Percentiles rank a stretch among this genome's conserved stretches.
These are phyloP conservation scores for Apamea sordens DNA, from an alignment of 2,888 invertebrate genomes.

Conservation along the genomic window DNA sequence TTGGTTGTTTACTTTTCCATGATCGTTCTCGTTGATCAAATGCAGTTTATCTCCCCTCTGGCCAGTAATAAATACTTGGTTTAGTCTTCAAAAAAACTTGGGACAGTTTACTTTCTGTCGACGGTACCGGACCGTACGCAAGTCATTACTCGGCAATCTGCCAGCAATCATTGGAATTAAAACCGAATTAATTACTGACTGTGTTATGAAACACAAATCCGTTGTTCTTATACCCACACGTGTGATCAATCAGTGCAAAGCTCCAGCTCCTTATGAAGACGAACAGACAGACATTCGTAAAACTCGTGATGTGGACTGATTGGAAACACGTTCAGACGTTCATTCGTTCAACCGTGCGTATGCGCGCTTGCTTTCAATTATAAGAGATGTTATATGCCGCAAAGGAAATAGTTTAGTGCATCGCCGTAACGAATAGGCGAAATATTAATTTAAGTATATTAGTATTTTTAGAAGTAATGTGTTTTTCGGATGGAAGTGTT, in stretches of 20 bases:
- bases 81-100: background rate
- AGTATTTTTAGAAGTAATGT: slow-evolving; percentile 18
- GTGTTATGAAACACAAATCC: slow-evolving; percentile 66
- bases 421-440: slow-evolving; percentile 66
- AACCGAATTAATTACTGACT: slow-evolving; percentile 55
- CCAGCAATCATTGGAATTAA: slow-evolving; percentile 54
- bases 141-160: slow-evolving; percentile 35
- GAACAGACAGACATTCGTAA: slow-evolving; percentile 86
- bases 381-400: slow-evolving; percentile 79
- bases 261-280: slow-evolving; percentile 83
- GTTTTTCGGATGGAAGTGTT: slow-evolving; percentile 7
- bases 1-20: background rate
- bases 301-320: slow-evolving; percentile 83
- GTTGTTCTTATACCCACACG: slow-evolving; percentile 76
- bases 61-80: background rate
- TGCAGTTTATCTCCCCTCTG: too few species aligned
- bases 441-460: slow-evolving; percentile 28
- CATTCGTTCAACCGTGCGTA: slow-evolving; percentile 78
- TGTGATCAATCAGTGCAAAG: slow-evolving; percentile 86
- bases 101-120: background rate
- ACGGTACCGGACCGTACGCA: background rate
- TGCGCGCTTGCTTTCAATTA: slow-evolving; percentile 86
- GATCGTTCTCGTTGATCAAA: background rate
- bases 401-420: slow-evolving; percentile 73
- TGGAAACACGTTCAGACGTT: slow-evolving; percentile 85